Conservation (phyloP, 2,113 vertebrate species). For the Plotosus lineatus region DNA sequence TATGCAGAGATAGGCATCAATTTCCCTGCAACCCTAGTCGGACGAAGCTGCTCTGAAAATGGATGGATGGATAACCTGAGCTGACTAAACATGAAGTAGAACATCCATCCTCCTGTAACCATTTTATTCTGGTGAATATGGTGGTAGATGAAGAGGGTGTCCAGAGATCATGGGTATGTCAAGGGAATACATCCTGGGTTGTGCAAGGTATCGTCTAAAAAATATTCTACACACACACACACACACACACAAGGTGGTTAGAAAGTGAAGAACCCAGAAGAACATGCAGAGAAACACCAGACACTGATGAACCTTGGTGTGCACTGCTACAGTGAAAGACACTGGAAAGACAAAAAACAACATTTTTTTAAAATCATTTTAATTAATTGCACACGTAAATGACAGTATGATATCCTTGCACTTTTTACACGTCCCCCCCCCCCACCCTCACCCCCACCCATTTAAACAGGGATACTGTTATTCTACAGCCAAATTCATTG, state of each 20-base stretch:
- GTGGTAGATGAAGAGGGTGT: not conserved
- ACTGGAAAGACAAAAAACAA: constrained; percentile 55
- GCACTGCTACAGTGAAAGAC: constrained; percentile 38
- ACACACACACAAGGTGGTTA: not conserved
- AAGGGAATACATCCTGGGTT: not conserved
- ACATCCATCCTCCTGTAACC: not conserved
- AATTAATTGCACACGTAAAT: constrained; percentile 79
- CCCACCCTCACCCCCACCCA: too few species aligned
- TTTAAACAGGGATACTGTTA: constrained; percentile 65
- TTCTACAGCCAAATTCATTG: constrained; percentile 26
- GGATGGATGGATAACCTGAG: too few species aligned
- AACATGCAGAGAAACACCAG: not conserved
- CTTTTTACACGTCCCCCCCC: constrained; percentile 71
- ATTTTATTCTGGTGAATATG: not conserved
- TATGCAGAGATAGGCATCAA: too few species aligned
- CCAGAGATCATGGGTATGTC: not conserved
- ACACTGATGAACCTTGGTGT: not conserved
- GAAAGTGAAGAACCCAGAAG: not conserved
- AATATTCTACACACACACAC: not conserved
- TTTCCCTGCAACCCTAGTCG: too few species aligned
- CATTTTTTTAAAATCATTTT: constrained; percentile 73
- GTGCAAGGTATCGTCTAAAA: not conserved
- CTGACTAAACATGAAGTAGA: not conserved
- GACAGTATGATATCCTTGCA: constrained; percentile 72
- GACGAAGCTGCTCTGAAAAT: too few species aligned